Conservation (phyloP, 2,888 invertebrate species). For the Sphaerophoria rueppellii region DNA sequence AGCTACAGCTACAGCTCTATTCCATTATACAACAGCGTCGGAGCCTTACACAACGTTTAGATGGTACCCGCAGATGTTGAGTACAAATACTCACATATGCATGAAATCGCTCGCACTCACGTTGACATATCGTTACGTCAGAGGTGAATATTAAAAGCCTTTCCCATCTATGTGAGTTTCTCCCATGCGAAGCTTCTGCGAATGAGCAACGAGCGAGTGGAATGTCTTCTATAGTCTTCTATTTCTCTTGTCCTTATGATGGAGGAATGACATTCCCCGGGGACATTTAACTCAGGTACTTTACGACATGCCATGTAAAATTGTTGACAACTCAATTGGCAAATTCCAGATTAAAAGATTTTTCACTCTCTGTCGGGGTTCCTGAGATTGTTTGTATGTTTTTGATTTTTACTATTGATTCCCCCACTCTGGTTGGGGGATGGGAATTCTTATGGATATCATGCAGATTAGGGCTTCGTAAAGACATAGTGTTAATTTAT, state of each 20-base stretch:
- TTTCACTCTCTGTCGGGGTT: constrained; percentile 6
- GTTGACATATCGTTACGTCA: background rate
- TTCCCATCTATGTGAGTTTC: background rate
- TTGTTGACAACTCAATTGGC: constrained; percentile 70
- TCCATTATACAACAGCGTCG: constrained; percentile 49
- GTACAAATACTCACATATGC: background rate
- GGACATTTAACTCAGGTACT: constrained; percentile 62
- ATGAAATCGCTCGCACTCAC: constrained; percentile 22
- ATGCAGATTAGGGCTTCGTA: constrained; percentile 29
- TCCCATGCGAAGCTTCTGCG: background rate
- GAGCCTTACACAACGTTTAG: constrained; percentile 40
- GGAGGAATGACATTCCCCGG: constrained; percentile 47
- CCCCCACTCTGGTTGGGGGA: no score
- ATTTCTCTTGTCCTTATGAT: constrained; percentile 7
- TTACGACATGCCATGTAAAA: constrained; percentile 68
- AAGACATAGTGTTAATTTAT: constrained; percentile 54
- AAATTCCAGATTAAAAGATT: constrained; percentile 54
- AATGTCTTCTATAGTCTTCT: no score
- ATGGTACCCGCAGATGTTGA: constrained; percentile 32
- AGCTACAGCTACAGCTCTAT: constrained; percentile 41
- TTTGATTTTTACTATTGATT: background rate
- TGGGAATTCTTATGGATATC: no score
- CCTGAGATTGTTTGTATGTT: background rate
- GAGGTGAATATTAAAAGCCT: background rate
- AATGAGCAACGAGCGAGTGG: no score